These are phyloP conservation scores for Heliconius nattereri DNA, from an alignment of 1,140 invertebrate genomes.

Conservation along the genomic window DNA sequence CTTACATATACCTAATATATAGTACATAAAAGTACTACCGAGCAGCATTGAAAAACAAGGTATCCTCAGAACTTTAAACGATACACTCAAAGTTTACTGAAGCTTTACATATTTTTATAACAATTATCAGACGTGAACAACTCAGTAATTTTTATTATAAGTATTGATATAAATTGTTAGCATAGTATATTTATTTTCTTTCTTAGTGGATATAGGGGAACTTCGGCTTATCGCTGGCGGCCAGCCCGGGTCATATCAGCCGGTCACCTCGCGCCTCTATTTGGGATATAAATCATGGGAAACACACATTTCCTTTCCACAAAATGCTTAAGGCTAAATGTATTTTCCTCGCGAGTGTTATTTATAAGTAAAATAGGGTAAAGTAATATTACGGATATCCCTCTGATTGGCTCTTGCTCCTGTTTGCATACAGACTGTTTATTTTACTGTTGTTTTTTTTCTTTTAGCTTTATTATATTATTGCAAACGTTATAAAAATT, in stretches of 20 bases:
- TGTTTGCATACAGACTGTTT: not conserved
- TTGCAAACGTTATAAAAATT: not conserved
- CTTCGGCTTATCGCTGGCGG: slow-evolving; percentile 71
- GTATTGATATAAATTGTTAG: slow-evolving; percentile 59
- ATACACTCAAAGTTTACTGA: not conserved
- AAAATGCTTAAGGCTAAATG: slow-evolving; percentile 67
- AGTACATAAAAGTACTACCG: not conserved
- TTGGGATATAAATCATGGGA: slow-evolving; percentile 77
- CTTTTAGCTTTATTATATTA: slow-evolving; percentile 11
- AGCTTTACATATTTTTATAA: not conserved
- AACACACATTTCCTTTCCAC: slow-evolving; percentile 77
- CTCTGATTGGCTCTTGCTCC: not conserved
- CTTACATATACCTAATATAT: not conserved
- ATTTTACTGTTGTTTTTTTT: not conserved
- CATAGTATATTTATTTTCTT: slow-evolving; percentile 76
- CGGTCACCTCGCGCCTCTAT: slow-evolving; percentile 67
- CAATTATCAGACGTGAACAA: slow-evolving; percentile 1
- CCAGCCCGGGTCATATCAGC: slow-evolving; percentile 67
- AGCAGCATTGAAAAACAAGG: not conserved
- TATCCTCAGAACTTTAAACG: not conserved
- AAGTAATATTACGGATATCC: slow-evolving; percentile 39
- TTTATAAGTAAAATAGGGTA: slow-evolving; percentile 53
- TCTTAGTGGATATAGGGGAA: slow-evolving; percentile 63
- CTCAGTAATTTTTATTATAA: slow-evolving; percentile 14
- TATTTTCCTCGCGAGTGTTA: slow-evolving; percentile 60